Evolutionary conservation across 2,888 invertebrate species (phyloP).

Genomic region (Spilarctia lutea): DNA sequence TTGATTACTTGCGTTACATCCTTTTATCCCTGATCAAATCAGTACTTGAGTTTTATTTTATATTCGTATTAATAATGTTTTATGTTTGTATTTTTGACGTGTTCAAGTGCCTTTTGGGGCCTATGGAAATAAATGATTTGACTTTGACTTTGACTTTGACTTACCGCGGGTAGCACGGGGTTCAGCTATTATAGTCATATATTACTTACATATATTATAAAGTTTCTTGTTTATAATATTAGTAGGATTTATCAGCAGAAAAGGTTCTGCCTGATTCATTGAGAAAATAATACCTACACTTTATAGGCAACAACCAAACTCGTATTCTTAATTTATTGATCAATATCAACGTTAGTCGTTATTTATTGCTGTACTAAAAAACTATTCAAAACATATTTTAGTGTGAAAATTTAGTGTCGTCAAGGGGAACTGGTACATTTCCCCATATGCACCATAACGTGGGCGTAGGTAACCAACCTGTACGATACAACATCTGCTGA

Average conservation of each 20-base stretch:
- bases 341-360: background rate
- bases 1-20: no score
- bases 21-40: no score
- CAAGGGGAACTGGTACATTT: constrained; percentile 4
- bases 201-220: no score
- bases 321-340: background rate
- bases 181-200: no score
- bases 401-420: background rate
- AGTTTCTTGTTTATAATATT: background rate
- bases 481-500: constrained; percentile 29
- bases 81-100: no score
- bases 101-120: no score
- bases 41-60: no score
- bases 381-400: background rate
- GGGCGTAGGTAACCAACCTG: constrained; percentile 25
- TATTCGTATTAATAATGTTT: no score
- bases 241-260: background rate
- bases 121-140: no score
- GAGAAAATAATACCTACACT: background rate
- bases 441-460: constrained; percentile 16
- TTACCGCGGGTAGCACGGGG: no score
- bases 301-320: background rate
- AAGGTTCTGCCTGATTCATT: background rate
- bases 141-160: no score
- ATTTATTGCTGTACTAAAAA: background rate